Base-by-base conservation (phyloP, 1,140 invertebrate species). In the Adelges cooleyi region DNA sequence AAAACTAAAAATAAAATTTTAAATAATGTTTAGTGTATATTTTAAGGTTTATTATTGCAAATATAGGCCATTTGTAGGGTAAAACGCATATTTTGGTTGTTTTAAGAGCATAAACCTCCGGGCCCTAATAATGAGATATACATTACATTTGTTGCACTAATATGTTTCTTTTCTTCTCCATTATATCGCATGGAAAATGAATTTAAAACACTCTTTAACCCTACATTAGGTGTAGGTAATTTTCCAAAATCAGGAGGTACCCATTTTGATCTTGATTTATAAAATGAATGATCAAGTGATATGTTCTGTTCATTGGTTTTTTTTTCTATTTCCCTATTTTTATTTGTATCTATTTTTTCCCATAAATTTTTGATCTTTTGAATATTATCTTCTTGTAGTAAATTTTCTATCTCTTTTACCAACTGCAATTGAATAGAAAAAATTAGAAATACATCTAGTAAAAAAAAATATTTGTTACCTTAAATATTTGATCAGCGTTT, bases 401-500 rank as follows among this genome's bases (percentile, higher is more conserved):
- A 27, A 15, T 22, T n/a, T 11, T 62, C 56, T 18, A 62, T 6
- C 46, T 62, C 56, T 62, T 62, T 62, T 29, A 62, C 42, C 25
- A 62, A 48, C 56, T 62, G 3, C 5, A 56, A 42, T 9, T n/a
- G n/a, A 20, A 40, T n/a, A 22, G 11, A 48, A 11, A 48, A 22
- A 20, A 48, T 8, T 48, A 1, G 3, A 25, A 50, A 25, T 9
- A 33, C 5, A 6, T 33, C 11, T 33, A 33, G 29, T 33, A 1
- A 29, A 33, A 62, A 13, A 22, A 48, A 33, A 4, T 22, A 62
- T 11, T 9, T 4, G 33, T 46, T 48, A 62, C 56, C 15, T 62
- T 62, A 10, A 22, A 62, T 33, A 62, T 62, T 62, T 48, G 42
- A 48, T 62, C 42, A 15, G 56, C 56, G 22, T 29, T 62, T 46